phyloP scores from a whole-genome alignment of 2,888 invertebrate genomes.

The Agrotis segetum region DNA sequence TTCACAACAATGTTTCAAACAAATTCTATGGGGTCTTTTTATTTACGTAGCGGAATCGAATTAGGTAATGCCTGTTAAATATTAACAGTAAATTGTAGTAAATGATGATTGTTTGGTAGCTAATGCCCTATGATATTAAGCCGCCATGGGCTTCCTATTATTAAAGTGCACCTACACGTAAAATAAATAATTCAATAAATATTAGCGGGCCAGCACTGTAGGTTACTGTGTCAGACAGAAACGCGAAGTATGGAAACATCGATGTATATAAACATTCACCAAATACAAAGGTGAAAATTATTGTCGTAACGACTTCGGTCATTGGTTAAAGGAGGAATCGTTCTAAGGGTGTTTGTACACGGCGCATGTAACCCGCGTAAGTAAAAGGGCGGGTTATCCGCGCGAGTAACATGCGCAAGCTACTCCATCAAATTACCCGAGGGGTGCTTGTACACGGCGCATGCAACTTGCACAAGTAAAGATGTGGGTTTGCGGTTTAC shows the following conservation, averaged over 20 bases:
- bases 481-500: too few relatives aligned
- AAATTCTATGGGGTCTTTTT: not conserved
- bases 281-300: too few relatives aligned
- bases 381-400: too few relatives aligned
- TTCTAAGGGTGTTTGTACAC: too few relatives aligned
- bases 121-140: conserved; percentile 3
- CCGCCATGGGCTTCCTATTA: not conserved
- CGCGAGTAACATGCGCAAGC: too few relatives aligned
- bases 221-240: not conserved
- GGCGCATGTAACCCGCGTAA: too few relatives aligned
- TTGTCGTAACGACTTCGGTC: too few relatives aligned
- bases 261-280: too few relatives aligned
- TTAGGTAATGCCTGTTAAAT: conserved; percentile 1
- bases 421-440: too few relatives aligned
- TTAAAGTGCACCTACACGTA: not conserved
- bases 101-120: conserved; percentile 16
- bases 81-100: conserved; percentile 16
- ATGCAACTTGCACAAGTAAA: too few relatives aligned
- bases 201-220: not conserved
- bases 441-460: too few relatives aligned
- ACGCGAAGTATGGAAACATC: not conserved
- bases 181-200: conserved; percentile 4
- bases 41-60: not conserved
- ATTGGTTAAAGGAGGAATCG: too few relatives aligned
- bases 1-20: conserved; percentile 6